These are phyloP conservation scores for Corythaixoides concolor DNA, from an alignment of 2,113 vertebrate genomes.

Conservation along the genomic window DNA sequence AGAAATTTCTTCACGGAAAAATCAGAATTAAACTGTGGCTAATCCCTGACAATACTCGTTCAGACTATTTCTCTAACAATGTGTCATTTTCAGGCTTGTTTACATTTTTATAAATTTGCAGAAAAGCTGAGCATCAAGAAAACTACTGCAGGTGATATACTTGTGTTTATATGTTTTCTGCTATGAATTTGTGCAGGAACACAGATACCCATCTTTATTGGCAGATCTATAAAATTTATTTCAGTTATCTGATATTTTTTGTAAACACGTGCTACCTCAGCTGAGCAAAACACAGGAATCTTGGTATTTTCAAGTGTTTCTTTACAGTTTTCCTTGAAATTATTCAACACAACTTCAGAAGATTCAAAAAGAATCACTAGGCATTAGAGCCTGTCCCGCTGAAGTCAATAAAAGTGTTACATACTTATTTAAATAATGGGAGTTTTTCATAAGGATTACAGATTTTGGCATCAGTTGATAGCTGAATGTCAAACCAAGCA, in stretches of 20 bases:
- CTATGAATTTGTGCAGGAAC: background rate
- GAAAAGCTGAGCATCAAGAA: background rate
- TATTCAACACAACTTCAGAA: background rate
- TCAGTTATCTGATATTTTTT: background rate
- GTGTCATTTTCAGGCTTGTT: background rate
- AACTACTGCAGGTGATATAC: background rate
- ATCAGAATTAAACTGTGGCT: background rate
- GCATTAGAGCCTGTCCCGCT: background rate
- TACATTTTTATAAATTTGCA: background rate
- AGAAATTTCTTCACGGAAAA: background rate
- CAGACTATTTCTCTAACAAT: background rate
- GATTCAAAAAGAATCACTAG: background rate
- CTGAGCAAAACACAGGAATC: background rate
- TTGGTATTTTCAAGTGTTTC: background rate
- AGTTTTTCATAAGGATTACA: background rate
- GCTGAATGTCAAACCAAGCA: background rate
- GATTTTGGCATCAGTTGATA: background rate
- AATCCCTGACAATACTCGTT: background rate
- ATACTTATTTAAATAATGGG: background rate
- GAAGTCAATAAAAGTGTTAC: background rate
- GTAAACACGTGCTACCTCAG: background rate
- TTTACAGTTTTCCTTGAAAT: background rate
- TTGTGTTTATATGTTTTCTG: background rate
- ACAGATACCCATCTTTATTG: background rate
- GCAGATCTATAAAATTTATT: background rate